A percentile compares a stretch with the other conserved stretches of the same genome.
Conservation (phyloP, 2,113 vertebrate species). For the Protomyctophum bolini region DNA sequence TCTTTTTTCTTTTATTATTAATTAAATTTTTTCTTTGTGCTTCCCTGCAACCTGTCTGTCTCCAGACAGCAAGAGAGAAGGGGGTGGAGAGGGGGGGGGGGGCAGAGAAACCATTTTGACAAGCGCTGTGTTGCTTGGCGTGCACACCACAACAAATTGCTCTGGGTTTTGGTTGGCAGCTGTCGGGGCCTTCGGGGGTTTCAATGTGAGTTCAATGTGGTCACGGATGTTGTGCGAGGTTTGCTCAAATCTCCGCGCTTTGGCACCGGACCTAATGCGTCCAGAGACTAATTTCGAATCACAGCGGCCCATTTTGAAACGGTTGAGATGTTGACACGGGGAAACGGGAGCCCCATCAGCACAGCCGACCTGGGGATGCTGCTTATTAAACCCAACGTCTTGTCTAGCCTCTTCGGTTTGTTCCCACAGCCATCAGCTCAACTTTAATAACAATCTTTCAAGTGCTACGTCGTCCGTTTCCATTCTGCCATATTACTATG, state of each 20-base stretch:
- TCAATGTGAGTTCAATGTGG: constrained; percentile 49
- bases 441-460: constrained; percentile 19
- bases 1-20: constrained; percentile 40
- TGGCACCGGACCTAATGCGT: constrained; percentile 30
- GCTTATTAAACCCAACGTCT: constrained; percentile 40
- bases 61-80: constrained; percentile 27
- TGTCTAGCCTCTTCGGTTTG: constrained; percentile 3
- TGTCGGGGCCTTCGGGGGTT: constrained; percentile 41
- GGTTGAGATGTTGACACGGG: constrained; percentile 36
- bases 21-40: not conserved
- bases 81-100: too few species aligned
- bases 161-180: constrained; percentile 68
- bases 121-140: constrained; percentile 35
- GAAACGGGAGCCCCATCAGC: constrained; percentile 16
- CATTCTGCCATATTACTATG: constrained; percentile 5
- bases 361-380: constrained; percentile 10
- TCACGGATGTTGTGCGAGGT: constrained; percentile 57
- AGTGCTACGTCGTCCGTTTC: not conserved
- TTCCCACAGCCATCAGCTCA: constrained; percentile 10
- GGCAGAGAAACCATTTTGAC: constrained; percentile 35
- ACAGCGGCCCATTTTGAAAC: constrained; percentile 27
- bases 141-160: constrained; percentile 57
- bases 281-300: constrained; percentile 50
- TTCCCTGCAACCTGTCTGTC: constrained; percentile 53
- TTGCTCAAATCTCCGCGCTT: constrained; percentile 52